These are phyloP conservation scores for Syngnathus rostellatus DNA, from an alignment of 2,797 vertebrate genomes.

Conservation along the genomic window DNA sequence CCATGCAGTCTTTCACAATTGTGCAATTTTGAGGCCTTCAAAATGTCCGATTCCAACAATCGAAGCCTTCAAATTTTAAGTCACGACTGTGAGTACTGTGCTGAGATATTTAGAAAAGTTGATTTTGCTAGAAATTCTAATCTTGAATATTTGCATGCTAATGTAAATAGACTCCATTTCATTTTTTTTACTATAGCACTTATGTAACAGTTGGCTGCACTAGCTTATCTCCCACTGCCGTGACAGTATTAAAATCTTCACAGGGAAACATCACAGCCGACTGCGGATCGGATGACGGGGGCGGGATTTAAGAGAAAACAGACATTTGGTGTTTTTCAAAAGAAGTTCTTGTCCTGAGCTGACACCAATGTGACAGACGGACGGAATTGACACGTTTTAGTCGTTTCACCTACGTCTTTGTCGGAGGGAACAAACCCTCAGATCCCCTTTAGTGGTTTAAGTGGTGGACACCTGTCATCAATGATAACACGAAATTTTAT, in stretches of 20 bases:
- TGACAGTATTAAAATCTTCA: constrained; percentile 38
- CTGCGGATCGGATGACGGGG: constrained; percentile 18
- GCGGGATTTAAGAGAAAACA: constrained; percentile 25
- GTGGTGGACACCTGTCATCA: neutral
- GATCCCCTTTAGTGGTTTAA: neutral
- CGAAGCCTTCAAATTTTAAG: neutral
- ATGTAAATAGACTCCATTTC: neutral
- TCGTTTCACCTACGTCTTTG: neutral
- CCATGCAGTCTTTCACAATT: neutral
- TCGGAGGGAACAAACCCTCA: neutral
- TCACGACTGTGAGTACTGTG: neutral
- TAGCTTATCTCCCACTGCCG: constrained; percentile 40
- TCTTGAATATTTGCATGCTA: neutral
- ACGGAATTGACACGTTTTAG: neutral
- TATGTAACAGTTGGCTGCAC: constrained; percentile 42
- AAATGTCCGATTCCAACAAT: neutral
- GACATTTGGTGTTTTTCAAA: constrained; percentile 14
- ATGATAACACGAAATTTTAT: neutral
- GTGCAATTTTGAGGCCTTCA: neutral
- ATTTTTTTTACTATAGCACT: constrained; percentile 15
- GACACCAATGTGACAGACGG: constrained; percentile 14
- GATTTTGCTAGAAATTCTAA: neutral
- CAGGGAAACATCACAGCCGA: constrained; percentile 18
- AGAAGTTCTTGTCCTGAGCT: constrained; percentile 22
- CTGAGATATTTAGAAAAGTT: neutral